Evolutionary conservation across 2,797 vertebrate genomes (phyloP).

Genomic region (Xenopus petersii): DNA sequence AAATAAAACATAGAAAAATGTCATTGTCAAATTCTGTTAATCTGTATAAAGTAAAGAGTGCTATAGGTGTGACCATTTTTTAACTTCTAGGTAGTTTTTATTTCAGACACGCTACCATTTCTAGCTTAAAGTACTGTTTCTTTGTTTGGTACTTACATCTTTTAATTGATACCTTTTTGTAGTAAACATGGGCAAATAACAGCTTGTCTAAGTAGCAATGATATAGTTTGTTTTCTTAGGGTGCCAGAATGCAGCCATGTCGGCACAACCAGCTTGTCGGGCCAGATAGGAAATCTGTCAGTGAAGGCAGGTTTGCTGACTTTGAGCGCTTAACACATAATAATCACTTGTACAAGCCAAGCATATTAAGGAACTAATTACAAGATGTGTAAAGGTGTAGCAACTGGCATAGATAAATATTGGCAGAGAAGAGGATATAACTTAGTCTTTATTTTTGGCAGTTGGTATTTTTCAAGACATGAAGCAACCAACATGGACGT

Average conservation of each 20-base stretch:
- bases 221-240: background rate
- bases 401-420: conserved; percentile 34
- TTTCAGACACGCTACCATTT: background rate
- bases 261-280: conserved; percentile 22
- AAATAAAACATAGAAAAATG: too few relatives aligned
- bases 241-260: conserved; percentile 11
- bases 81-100: too few relatives aligned
- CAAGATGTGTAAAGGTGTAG: conserved; percentile 44
- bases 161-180: background rate
- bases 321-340: conserved; percentile 34
- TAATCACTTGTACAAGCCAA: conserved; percentile 42
- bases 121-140: accelerated
- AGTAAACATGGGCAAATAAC: background rate
- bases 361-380: conserved; percentile 42
- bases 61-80: too few relatives aligned
- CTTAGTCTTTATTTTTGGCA: conserved; percentile 19
- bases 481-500: background rate
- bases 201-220: conserved; percentile 7
- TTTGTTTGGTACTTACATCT: conserved; percentile 2
- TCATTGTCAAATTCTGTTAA: too few relatives aligned
- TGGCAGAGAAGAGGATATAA: conserved; percentile 29
- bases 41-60: too few relatives aligned
- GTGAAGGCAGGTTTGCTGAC: conserved; percentile 41
- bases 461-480: conserved; percentile 10
- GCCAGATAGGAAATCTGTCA: conserved; percentile 34